Conservation (phyloP, 2,888 invertebrate genomes). For the Trachelus troglodyta region DNA sequence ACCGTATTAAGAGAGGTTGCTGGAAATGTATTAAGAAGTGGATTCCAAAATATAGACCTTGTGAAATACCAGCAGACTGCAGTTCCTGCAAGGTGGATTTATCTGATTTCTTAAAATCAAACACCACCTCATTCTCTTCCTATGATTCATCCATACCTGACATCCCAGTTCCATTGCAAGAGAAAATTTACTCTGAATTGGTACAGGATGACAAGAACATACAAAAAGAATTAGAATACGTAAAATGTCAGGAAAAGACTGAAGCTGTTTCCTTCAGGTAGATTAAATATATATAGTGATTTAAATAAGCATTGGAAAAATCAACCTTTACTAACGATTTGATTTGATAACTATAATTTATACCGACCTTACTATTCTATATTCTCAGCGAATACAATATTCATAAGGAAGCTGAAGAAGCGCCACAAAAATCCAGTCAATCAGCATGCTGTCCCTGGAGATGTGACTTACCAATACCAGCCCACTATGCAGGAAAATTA, state of each 20-base stretch:
- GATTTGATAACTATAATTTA: not conserved
- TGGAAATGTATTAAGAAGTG: constrained; percentile 20
- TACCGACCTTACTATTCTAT: not conserved
- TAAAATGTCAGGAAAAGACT: not conserved
- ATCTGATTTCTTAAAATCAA: constrained; percentile 3
- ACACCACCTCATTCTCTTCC: not conserved
- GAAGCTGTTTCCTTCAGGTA: not conserved
- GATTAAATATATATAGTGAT: not conserved
- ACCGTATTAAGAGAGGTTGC: constrained; percentile 15
- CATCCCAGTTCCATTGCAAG: not conserved
- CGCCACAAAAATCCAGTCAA: not conserved
- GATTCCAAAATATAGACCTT: constrained; percentile 13
- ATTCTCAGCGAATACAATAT: not conserved
- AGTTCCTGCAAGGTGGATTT: constrained; percentile 14
- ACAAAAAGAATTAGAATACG: not conserved
- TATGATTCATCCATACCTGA: not conserved
- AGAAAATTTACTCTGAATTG: not conserved
- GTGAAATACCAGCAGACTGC: constrained; percentile 13
- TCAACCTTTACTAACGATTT: not conserved
- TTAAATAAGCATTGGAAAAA: not conserved
- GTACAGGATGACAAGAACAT: not conserved
- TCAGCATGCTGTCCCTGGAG: not conserved
- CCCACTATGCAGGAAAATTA: not conserved
- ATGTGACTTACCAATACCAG: not conserved
- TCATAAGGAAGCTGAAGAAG: not conserved